These are phyloP conservation scores for Dasypogon diadema DNA, from an alignment of 2,888 invertebrate species.

Conservation along the genomic window DNA sequence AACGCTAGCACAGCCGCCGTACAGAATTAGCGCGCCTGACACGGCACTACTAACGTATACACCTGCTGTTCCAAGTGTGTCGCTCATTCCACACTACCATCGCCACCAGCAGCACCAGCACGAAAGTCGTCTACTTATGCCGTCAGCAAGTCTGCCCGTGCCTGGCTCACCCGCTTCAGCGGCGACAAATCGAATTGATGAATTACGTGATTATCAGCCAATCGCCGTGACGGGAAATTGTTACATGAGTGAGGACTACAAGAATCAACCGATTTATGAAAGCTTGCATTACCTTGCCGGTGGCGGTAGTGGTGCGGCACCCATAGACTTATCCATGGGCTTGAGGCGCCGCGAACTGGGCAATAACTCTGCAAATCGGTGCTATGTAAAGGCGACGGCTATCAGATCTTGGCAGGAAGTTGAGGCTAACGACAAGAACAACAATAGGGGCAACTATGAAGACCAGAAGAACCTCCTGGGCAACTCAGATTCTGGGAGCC, in stretches of 20 bases:
- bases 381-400: neutral
- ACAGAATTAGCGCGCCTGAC: conserved; percentile 16
- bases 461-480: neutral
- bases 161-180: conserved; percentile 51
- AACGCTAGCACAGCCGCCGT: conserved; percentile 36
- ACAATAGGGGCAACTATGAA: conserved; percentile 16
- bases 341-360: conserved; percentile 47
- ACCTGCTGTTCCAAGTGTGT: conserved; percentile 51
- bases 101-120: conserved; percentile 55
- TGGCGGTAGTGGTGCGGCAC: conserved; percentile 58
- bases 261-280: conserved; percentile 56
- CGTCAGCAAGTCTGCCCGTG: conserved; percentile 62
- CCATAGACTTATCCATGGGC: conserved; percentile 66
- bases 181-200: conserved; percentile 58
- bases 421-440: conserved; percentile 17
- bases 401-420: conserved; percentile 19
- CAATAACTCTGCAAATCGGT: neutral
- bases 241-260: conserved; percentile 59
- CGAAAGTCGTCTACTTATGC: conserved; percentile 59
- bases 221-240: conserved; percentile 57
- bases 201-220: conserved; percentile 59
- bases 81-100: conserved; percentile 54
- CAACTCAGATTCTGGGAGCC: neutral
- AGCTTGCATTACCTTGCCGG: conserved; percentile 55
- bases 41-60: conserved; percentile 55